Conservation (phyloP, 1,140 invertebrate genomes). For the Nymphalis io region DNA sequence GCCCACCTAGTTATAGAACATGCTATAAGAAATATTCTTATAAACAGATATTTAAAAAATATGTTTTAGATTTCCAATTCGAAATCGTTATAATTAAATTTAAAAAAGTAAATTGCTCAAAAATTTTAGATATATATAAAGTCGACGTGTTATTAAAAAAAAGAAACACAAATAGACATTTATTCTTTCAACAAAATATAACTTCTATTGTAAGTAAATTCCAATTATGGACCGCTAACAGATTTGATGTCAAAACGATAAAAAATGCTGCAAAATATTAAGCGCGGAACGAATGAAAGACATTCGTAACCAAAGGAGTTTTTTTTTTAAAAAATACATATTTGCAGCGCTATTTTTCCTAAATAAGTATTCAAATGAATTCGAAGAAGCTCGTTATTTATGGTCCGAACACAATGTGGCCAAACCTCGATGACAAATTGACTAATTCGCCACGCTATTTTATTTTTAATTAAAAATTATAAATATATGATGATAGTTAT, state of each 20-base stretch:
- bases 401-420: conserved; percentile 47
- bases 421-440: conserved; percentile 66
- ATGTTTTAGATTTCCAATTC: no score
- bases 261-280: background rate
- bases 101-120: no score
- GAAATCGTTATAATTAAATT: no score
- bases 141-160: no score
- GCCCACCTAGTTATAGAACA: conserved; percentile 5
- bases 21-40: background rate
- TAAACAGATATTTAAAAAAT: background rate
- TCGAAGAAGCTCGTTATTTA: conserved; percentile 65
- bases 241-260: conserved; percentile 10
- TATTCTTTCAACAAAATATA: no score
- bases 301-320: conserved; percentile 26
- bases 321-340: conserved; percentile 48
- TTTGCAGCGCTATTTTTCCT: conserved; percentile 43
- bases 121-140: no score
- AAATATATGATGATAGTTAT: conserved; percentile 25
- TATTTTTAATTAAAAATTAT: conserved; percentile 48
- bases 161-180: no score
- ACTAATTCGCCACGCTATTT: conserved; percentile 59
- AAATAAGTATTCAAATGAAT: conserved; percentile 47
- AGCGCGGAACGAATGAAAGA: background rate
- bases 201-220: background rate
- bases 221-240: background rate